Percentiles rank a stretch among this genome's conserved stretches.
Evolutionary conservation across 2,888 invertebrate genomes (phyloP).

Genomic region (Deilephila porcellus): DNA sequence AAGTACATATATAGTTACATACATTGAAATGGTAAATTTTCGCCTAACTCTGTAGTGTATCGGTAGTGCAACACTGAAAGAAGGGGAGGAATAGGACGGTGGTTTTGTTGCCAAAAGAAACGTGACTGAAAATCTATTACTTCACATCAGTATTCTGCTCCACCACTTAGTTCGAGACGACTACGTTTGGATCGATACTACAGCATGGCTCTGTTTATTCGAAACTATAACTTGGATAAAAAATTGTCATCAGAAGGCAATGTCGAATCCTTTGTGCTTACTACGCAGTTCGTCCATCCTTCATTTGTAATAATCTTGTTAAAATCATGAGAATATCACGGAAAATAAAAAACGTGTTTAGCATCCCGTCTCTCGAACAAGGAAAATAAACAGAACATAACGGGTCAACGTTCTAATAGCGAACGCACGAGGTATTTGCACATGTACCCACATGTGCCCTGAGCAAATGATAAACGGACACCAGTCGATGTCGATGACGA

Average conservation of each 20-base stretch:
- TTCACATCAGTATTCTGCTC: too few species aligned
- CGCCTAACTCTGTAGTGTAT: too few species aligned
- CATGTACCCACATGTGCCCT: background rate
- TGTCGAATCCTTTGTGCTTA: background rate
- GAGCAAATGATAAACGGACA: conserved; percentile 14
- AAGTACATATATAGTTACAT: background rate
- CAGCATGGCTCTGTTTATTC: too few species aligned
- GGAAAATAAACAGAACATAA: background rate
- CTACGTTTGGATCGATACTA: too few species aligned
- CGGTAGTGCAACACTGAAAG: too few species aligned
- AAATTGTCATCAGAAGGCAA: too few species aligned
- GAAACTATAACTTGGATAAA: too few species aligned
- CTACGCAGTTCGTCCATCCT: background rate
- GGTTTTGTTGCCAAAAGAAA: too few species aligned
- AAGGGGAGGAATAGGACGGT: too few species aligned
- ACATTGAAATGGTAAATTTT: too few species aligned
- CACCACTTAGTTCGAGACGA: too few species aligned
- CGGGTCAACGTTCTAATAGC: conserved; percentile 10
- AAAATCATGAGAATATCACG: background rate
- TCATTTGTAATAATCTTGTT: background rate
- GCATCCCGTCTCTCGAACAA: background rate
- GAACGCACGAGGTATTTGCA: background rate
- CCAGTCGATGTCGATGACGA: background rate
- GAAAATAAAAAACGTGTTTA: background rate
- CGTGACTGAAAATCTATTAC: too few species aligned